Base-by-base conservation (phyloP, 2,113 vertebrate genomes). In the Boulengerochromis microlepis region DNA sequence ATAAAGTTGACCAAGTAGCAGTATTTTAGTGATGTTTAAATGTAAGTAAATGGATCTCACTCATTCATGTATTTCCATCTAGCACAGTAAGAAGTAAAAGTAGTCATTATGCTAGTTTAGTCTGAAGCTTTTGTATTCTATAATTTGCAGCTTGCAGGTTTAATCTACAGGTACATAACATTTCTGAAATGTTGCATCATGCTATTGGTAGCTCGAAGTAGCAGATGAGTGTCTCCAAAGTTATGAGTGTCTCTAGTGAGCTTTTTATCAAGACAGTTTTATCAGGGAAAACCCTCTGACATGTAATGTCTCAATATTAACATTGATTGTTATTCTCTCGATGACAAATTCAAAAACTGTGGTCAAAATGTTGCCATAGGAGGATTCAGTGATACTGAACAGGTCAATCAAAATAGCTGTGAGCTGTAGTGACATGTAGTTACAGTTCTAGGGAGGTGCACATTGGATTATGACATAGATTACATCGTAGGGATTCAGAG, bases 171-270 rank as follows among this genome's bases (percentile, higher is more conserved):
- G 69, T 47, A 0, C 69, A 29, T 29, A 11, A 47, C 24, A 11
- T 76, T 76, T 47, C 40, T 47, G 40, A 74, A 74, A 42, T 69
- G 35, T 40, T 22, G 64, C 35, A 9, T 40, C 64, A 1, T 42
- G n/a, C n/a, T 42, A 71, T 4, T 24, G 12, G 66, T 1, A 24
- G 66, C 19, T 45, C 4, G 9, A 29, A 0, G 4, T 29, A 47
- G 15, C 69, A 76, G 3, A 11, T 29, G 40, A 29, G 71, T 18
- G 22, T 76, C 69, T 45, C 69, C 22, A 18, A 1, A 74, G 16
- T 61, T 0, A 0, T 6, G 29, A 61, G 57, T 61, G 59, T 61
- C 29, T 45, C 22, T 29, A 47, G 6, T 19, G 71, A 76, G 6
- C 24, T 8, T 74, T 74, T 74, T 45, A 74, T 66, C 61, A 66